Base-by-base conservation (phyloP, 1,140 invertebrate genomes). In the Drosophila navojoa region DNA sequence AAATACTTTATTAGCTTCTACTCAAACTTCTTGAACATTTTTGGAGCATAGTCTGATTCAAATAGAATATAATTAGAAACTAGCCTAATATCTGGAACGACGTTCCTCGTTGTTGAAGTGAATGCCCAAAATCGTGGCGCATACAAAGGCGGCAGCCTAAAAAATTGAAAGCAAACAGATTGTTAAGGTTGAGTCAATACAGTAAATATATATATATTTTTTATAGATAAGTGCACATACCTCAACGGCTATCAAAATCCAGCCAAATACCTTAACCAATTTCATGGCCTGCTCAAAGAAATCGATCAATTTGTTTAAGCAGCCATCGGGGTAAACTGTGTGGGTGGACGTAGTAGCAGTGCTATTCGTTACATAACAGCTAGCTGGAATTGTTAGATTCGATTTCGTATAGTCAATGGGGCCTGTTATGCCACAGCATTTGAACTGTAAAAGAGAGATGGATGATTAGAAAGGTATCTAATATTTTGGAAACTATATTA, bases 381-480 rank as follows among this genome's bases (percentile, higher is more conserved):
- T 91, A 2, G 44, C 5, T 0, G 90, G 90, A 15, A 82, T 68
- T 0, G 13, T 29, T 10, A 78, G 22, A 53, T 71, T 60, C 7
- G 64, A 71, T 7, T 67, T 60, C 4, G 13, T 71, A 13, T 91
- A 91, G 38, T 91, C 90, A 11, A 35, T 58, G 22, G 70, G 27
- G 5, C 77, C 72, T 5, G 69, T 53, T 10, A 78, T 57, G n/a
- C 90, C 90, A 38, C 90, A 91, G 53, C 90, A 91, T 1, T 80
- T 15, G 3, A 77, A 62, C 89, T 91, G 3, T 0, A 55, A 53
- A 13, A 4, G 4, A 45, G 10, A 38, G 4, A 10, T n/a, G 1
- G 3, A 38, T 35, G 42, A 16, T 45, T 7, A 22, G 19, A 40
- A 55, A 29, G 22, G 15, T 38, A 52, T n/a, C n/a, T n/a, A n/a